Conservation (phyloP, 1,140 invertebrate species). For the Solenopsis invicta region DNA sequence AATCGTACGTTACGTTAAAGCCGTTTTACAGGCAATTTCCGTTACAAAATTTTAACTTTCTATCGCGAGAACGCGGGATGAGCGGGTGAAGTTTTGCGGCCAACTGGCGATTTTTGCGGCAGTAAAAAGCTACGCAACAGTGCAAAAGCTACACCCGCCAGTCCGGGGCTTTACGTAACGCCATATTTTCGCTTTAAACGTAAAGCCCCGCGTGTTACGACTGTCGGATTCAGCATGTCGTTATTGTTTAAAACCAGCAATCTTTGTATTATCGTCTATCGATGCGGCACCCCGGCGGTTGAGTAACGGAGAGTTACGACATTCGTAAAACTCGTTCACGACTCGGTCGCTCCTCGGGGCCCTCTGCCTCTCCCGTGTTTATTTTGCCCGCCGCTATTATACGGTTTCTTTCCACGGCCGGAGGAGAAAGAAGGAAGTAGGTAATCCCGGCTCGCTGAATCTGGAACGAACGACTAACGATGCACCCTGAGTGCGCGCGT, state of each 20-base stretch:
- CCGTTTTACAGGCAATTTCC: conserved; percentile 14
- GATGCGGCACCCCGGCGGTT: conserved; percentile 54
- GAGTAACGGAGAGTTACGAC: conserved; percentile 58
- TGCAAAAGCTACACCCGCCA: conserved; percentile 32
- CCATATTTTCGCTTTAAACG: conserved; percentile 45
- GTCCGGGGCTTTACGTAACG: conserved; percentile 29
- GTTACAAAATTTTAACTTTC: conserved; percentile 32
- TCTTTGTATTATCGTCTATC: conserved; percentile 66
- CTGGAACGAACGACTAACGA: conserved; percentile 60
- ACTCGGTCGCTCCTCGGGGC: conserved; percentile 36
- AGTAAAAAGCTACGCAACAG: conserved; percentile 25
- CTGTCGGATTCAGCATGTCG: conserved; percentile 44
- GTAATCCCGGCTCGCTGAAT: conserved; percentile 56
- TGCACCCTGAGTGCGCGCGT: conserved; percentile 44
- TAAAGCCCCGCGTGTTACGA: conserved; percentile 41
- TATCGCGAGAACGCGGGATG: background rate
- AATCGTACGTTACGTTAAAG: conserved; percentile 17
- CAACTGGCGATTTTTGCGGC: conserved; percentile 18
- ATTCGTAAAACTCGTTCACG: conserved; percentile 65
- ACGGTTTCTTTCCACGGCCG: conserved; percentile 62
- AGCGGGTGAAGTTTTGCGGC: conserved; percentile 24
- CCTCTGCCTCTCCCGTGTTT: conserved; percentile 43
- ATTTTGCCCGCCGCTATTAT: conserved; percentile 53
- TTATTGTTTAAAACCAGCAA: conserved; percentile 64
- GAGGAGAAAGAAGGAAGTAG: conserved; percentile 62